These are phyloP conservation scores for Petrocephalus sullivani DNA, from an alignment of 2,797 vertebrate genomes.

Conservation along the genomic window DNA sequence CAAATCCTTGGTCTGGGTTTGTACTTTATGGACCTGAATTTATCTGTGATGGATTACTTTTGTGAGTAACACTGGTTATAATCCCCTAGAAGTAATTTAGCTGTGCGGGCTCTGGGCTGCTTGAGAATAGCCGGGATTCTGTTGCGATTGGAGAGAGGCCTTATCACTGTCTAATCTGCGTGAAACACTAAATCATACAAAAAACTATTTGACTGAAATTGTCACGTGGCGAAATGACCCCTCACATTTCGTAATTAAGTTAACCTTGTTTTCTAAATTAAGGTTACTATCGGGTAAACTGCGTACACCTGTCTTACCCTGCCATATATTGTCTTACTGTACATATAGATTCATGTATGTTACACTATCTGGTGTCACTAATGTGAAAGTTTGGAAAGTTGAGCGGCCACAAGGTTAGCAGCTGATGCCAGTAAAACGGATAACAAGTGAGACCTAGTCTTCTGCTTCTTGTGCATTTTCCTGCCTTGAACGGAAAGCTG, in stretches of 20 bases:
- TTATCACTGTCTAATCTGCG: neutral
- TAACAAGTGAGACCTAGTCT: neutral
- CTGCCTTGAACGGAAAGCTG: constrained; percentile 3
- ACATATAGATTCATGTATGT: neutral
- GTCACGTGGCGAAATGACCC: neutral
- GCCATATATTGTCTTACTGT: neutral
- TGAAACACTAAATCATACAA: neutral
- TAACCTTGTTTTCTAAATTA: neutral
- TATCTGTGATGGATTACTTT: too few species aligned
- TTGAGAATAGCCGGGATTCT: neutral
- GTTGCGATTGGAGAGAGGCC: neutral
- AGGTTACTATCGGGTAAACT: neutral
- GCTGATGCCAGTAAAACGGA: neutral
- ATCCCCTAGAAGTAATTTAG: neutral
- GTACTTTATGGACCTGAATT: too few species aligned
- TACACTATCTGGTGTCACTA: neutral
- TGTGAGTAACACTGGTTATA: neutral
- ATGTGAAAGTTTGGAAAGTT: constrained; percentile 7
- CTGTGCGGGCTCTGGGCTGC: neutral
- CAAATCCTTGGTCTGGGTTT: too few species aligned
- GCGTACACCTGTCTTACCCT: neutral
- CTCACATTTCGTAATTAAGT: neutral
- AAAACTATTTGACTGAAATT: neutral
- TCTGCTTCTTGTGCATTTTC: constrained; percentile 9
- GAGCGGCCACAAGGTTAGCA: neutral